A percentile compares a stretch with the other conserved stretches of the same genome.
Conservation (phyloP, 2,113 vertebrate species). For the Podarcis cretensis region DNA sequence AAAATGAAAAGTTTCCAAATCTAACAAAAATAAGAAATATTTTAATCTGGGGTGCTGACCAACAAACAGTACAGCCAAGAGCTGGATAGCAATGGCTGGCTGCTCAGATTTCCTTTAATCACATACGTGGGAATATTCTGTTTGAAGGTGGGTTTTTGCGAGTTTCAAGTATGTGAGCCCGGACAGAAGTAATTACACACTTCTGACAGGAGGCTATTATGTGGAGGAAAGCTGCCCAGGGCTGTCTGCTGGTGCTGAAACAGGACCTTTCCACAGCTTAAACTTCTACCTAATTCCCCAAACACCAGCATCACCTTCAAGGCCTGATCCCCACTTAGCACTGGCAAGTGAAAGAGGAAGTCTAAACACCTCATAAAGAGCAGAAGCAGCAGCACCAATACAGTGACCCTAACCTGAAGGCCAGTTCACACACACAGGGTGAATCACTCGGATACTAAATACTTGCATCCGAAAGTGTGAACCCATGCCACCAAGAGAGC, state of each 20-base stretch:
- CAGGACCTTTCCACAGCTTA: not conserved
- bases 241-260: conserved; percentile 21
- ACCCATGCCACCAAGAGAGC: not conserved
- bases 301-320: not conserved
- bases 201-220: conserved; percentile 9
- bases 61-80: conserved; percentile 40
- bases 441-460: not conserved
- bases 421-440: not conserved
- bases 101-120: conserved; percentile 61
- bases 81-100: conserved; percentile 11
- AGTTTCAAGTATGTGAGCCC: conserved; percentile 22
- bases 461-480: not conserved
- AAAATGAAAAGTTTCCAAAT: not conserved
- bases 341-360: not conserved
- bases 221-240: not conserved
- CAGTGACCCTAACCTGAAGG: not conserved
- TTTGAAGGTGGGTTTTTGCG: not conserved
- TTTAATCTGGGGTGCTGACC: fast-evolving
- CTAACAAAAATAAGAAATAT: fast-evolving
- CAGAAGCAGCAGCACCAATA: too few species aligned
- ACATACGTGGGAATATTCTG: conserved; percentile 27
- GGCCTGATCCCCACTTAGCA: not conserved
- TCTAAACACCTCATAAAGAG: not conserved
- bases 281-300: not conserved
- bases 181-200: conserved; percentile 46